A percentile compares a stretch with the other conserved stretches of the same genome.
phyloP scores from a whole-genome alignment of 2,888 invertebrate species.

The Scotopteryx bipunctaria region DNA sequence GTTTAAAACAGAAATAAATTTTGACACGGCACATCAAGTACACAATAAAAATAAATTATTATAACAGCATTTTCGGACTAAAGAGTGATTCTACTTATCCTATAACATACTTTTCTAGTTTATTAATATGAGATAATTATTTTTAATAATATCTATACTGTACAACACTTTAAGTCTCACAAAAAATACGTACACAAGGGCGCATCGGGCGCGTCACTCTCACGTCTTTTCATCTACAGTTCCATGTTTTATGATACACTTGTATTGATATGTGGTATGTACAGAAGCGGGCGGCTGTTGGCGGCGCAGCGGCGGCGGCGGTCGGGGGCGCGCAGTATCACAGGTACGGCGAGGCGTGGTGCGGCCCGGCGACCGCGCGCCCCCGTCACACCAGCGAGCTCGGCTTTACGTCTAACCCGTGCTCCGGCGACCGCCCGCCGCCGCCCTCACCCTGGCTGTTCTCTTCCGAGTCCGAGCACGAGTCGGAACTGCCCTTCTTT shows the following conservation, averaged over 20 bases:
- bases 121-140: slow-evolving; percentile 67
- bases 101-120: slow-evolving; percentile 60
- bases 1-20: slow-evolving; percentile 20
- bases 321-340: slow-evolving; percentile 54
- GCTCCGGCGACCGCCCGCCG: slow-evolving; percentile 80
- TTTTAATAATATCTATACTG: slow-evolving; percentile 76
- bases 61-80: slow-evolving; percentile 75
- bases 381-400: slow-evolving; percentile 90
- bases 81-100: slow-evolving; percentile 77
- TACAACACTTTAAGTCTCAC: slow-evolving; percentile 79
- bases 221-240: slow-evolving; percentile 59
- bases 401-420: slow-evolving; percentile 88
- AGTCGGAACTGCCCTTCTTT: slow-evolving; percentile 90
- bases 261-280: slow-evolving; percentile 77
- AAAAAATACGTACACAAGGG: slow-evolving; percentile 62
- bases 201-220: slow-evolving; percentile 51
- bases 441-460: slow-evolving; percentile 88
- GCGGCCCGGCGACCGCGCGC: slow-evolving; percentile 72
- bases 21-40: slow-evolving; percentile 41
- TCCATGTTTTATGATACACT: slow-evolving; percentile 59
- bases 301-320: slow-evolving; percentile 45
- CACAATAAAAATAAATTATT: slow-evolving; percentile 63
- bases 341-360: slow-evolving; percentile 71
- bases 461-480: slow-evolving; percentile 95
- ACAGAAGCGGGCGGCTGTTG: slow-evolving; percentile 59